Conservation (phyloP, 1,140 invertebrate species). For the Lasioglossum albipes region DNA sequence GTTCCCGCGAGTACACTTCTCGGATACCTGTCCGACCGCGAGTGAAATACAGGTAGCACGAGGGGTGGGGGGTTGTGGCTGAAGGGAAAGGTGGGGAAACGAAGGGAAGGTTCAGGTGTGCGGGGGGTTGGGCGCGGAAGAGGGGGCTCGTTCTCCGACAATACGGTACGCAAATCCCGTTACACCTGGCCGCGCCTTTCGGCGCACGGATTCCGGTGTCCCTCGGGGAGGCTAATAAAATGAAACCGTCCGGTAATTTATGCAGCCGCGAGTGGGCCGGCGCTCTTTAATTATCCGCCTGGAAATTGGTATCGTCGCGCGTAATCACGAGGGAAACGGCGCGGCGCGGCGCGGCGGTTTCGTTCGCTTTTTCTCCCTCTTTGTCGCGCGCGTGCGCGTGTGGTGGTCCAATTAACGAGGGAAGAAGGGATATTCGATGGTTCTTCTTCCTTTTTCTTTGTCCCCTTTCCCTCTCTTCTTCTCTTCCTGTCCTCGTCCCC, state of each 20-base stretch:
- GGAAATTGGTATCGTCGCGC: constrained; percentile 46
- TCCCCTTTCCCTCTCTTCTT: neutral
- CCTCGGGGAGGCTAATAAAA: constrained; percentile 18
- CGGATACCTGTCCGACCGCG: neutral
- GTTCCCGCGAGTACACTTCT: neutral
- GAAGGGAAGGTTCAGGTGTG: no score
- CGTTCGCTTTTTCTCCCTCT: no score
- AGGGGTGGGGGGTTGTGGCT: no score
- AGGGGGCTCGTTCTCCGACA: neutral
- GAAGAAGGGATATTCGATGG: neutral
- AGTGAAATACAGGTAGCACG: constrained; percentile 8
- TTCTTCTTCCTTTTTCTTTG: no score
- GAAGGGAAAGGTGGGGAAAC: no score
- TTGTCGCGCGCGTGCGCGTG: constrained; percentile 30
- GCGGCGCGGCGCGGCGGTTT: constrained; percentile 23
- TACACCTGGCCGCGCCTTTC: neutral
- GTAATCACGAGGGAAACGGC: constrained; percentile 43
- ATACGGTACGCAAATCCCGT: constrained; percentile 40
- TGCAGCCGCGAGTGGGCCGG: neutral
- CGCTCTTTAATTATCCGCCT: constrained; percentile 27
- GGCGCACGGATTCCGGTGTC: neutral
- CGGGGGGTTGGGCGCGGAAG: neutral
- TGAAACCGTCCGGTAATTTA: constrained; percentile 6
- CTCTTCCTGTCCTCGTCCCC: no score
- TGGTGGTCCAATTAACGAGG: constrained; percentile 49